These are phyloP conservation scores for Percina caprodes DNA, from an alignment of 2,113 vertebrate species.

Conservation along the genomic window DNA sequence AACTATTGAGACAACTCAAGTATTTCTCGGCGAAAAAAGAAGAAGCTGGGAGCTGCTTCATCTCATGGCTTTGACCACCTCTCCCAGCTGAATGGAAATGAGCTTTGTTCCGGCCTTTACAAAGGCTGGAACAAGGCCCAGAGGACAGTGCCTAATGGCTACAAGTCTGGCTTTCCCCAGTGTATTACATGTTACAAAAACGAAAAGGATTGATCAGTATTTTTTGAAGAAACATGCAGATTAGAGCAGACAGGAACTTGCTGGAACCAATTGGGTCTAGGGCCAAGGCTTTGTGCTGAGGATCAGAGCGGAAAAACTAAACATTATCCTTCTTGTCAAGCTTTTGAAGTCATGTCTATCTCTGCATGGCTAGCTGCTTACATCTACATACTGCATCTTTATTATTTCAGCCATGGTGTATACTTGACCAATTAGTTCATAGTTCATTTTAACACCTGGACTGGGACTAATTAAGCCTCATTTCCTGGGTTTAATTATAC, in stretches of 20 bases:
- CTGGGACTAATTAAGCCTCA: conserved; percentile 65
- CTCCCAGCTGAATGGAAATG: conserved; percentile 66
- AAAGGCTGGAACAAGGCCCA: conserved; percentile 60
- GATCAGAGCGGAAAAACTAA: conserved; percentile 34
- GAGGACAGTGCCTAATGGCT: conserved; percentile 68
- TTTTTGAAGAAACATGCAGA: conserved; percentile 69
- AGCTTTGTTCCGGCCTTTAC: conserved; percentile 60
- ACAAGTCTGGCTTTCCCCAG: conserved; percentile 51
- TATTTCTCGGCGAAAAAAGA: conserved; percentile 40
- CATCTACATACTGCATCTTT: conserved; percentile 3
- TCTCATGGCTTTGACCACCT: conserved; percentile 62
- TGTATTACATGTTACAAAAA: conserved; percentile 64
- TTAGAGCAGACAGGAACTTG: conserved; percentile 63
- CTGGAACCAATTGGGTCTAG: conserved; percentile 38
- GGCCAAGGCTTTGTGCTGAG: conserved; percentile 40
- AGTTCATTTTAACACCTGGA: conserved; percentile 53
- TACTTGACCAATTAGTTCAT: conserved; percentile 59
- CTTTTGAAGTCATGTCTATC: not conserved
- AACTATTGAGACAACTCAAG: conserved; percentile 54
- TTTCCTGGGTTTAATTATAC: conserved; percentile 71
- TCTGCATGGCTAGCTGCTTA: not conserved
- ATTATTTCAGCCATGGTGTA: conserved; percentile 36
- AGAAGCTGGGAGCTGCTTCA: conserved; percentile 60
- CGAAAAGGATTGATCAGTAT: conserved; percentile 62
- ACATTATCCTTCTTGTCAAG: not conserved